Evolutionary conservation across 2,113 vertebrate genomes (phyloP).

Genomic region (Saccopteryx bilineata): DNA sequence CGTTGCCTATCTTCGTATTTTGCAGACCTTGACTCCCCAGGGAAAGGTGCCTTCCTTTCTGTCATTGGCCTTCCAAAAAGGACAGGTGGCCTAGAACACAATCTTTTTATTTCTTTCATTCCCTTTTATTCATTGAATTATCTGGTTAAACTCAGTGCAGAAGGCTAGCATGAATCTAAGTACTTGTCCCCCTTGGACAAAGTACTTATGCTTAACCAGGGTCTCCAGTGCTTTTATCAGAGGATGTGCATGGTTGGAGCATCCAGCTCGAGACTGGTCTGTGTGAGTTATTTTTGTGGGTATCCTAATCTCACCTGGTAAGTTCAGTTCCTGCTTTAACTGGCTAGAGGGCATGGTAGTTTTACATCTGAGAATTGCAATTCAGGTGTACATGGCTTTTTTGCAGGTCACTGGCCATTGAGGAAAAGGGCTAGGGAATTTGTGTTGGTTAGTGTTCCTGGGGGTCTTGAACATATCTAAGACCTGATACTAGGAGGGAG

Average conservation of each 20-base stretch:
- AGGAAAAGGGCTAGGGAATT: background rate
- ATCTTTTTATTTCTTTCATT: background rate
- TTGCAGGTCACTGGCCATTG: background rate
- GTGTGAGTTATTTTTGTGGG: no score
- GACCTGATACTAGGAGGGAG: background rate
- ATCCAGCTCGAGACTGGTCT: rapidly evolving
- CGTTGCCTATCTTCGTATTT: background rate
- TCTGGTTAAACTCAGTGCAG: background rate
- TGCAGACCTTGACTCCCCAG: rapidly evolving
- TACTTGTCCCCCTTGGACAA: rapidly evolving
- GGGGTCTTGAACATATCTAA: no score
- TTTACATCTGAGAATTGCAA: background rate
- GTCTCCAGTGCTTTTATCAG: rapidly evolving
- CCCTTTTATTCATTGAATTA: background rate
- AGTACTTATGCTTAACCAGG: rapidly evolving
- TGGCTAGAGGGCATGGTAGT: rapidly evolving
- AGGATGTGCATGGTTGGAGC: rapidly evolving
- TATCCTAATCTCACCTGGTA: rapidly evolving
- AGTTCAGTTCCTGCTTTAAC: background rate
- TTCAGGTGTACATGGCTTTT: rapidly evolving
- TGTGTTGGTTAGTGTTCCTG: background rate
- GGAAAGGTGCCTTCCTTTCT: no score
- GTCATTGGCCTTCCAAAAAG: background rate
- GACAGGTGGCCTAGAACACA: rapidly evolving
- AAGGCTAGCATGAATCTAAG: rapidly evolving